These are phyloP conservation scores for Formicarius rufipectus DNA, from an alignment of 2,113 vertebrate species.

Conservation along the genomic window DNA sequence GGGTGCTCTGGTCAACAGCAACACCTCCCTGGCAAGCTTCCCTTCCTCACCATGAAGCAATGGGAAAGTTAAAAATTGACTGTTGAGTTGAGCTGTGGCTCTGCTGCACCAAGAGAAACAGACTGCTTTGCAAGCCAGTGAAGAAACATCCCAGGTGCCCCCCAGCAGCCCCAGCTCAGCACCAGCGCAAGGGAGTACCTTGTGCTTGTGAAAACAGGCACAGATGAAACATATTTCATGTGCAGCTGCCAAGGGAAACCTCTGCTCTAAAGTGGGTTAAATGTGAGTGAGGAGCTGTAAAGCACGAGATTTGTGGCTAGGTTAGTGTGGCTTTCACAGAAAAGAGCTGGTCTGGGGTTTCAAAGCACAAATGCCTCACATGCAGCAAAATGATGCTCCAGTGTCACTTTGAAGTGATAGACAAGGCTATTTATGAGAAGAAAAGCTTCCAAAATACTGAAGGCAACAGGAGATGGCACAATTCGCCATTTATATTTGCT, in stretches of 20 bases:
- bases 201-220: background rate
- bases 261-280: background rate
- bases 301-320: background rate
- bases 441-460: background rate
- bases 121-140: background rate
- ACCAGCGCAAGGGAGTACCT: rapidly evolving
- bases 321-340: background rate
- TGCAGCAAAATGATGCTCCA: background rate
- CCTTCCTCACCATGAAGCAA: background rate
- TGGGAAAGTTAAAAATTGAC: slow-evolving; percentile 27
- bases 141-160: background rate
- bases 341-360: background rate
- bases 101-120: background rate
- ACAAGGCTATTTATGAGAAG: background rate
- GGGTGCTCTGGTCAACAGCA: background rate
- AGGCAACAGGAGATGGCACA: background rate
- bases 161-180: rapidly evolving
- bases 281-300: background rate
- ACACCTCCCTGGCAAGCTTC: background rate
- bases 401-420: background rate
- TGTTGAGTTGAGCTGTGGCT: background rate
- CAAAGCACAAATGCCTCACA: background rate
- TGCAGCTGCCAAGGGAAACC: background rate
- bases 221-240: background rate
- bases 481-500: background rate